Base-by-base conservation (phyloP, 2,797 vertebrate genomes). In the Gallirallus australis region DNA sequence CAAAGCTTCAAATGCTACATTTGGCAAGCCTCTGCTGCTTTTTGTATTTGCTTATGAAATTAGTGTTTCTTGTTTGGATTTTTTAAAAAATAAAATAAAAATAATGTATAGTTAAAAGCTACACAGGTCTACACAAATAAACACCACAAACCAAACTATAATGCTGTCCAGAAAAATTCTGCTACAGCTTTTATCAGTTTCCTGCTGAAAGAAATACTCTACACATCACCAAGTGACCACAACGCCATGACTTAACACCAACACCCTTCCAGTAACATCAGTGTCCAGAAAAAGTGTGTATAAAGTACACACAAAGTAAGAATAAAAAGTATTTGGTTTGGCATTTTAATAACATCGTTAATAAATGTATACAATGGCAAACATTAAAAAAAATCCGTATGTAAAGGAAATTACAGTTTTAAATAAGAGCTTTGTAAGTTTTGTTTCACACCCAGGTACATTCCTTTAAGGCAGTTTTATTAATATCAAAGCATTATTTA, bases 391-490 rank as follows among this genome's bases (percentile, higher is more conserved):
- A 98, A 97, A 89, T 91, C 96, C 88, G 33, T 94, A 92, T 47
- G 90, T 92, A 97, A 98, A 96, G 93, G 96, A 98, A 98, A 98
- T 96, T 94, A 97, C 96, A 96, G 88, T 94, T 98, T 98, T 97
- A 98, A 98, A 97, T 98, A 97, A 97, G 97, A 98, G 97, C 95
- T 98, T 96, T 97, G 97, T n/a, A 95, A 97, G 96, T 97, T 97
- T 96, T 97, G 97, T 95, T 97, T 97, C 96, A 96, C 94, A 97
- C 92, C 97, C 96, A 92, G 93, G 89, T 97, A 94, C 89, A 95
- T 96, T 97, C 97, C 94, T 97, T 98, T 98, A 98, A 98, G 98
- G 98, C 97, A 98, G 97, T 97, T 98, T 97, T 96, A 97, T 96
- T 98, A 94, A 95, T 96, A 95, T 97, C 97, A 97, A 97, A 93